phyloP scores from a whole-genome alignment of 1,140 invertebrate species.

The Venustaconcha ellipsiformis region DNA sequence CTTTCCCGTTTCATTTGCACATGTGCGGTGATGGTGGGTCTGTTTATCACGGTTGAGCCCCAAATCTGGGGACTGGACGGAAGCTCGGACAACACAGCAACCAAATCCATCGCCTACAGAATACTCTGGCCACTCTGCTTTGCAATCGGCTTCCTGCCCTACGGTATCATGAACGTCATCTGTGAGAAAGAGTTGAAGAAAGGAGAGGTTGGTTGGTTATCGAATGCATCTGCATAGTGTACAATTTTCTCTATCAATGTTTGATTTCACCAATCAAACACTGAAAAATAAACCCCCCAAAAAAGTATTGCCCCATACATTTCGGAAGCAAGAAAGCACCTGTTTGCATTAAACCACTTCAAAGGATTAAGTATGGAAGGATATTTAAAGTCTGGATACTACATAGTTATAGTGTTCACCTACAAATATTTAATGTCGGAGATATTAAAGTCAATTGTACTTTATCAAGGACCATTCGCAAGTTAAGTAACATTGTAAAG shows the following conservation, averaged over 20 bases:
- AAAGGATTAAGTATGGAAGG: no score
- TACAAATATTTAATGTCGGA: no score
- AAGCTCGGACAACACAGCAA: background rate
- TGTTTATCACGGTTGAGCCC: conserved; percentile 45
- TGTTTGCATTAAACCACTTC: no score
- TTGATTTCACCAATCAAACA: no score
- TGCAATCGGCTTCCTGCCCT: conserved; percentile 35
- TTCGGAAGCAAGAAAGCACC: no score
- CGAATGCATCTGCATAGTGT: background rate
- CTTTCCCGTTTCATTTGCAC: conserved; percentile 31
- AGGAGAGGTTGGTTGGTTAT: conserved; percentile 22
- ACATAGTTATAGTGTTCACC: no score
- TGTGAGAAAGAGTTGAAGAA: conserved; percentile 39
- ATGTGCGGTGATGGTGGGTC: conserved; percentile 31
- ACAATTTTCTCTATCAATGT: background rate
- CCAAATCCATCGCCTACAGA: conserved; percentile 11
- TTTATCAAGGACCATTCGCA: no score
- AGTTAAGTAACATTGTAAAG: no score
- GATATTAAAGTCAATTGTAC: no score
- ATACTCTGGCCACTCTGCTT: conserved; percentile 47
- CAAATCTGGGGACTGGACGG: conserved; percentile 41
- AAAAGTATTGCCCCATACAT: no score
- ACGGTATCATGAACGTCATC: conserved; percentile 33
- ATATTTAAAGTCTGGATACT: no score
- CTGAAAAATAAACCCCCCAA: no score